These are phyloP conservation scores for Tolypeutes matacus DNA, from an alignment of 2,797 vertebrate species.

Conservation along the genomic window DNA sequence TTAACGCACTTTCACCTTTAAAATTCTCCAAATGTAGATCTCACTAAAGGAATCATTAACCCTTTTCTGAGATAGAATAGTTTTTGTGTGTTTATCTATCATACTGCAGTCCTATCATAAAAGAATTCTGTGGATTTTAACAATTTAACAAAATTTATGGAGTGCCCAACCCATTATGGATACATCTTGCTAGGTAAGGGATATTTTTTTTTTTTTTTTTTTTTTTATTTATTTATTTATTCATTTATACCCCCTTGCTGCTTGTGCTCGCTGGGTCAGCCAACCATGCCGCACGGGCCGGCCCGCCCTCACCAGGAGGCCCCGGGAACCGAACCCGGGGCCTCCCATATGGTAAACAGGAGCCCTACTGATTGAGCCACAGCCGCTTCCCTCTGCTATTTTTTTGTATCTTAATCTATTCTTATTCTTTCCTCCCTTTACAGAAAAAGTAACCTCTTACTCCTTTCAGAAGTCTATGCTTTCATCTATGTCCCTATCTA, in stretches of 20 bases:
- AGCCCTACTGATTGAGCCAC: too few relatives aligned
- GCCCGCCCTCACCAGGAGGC: too few relatives aligned
- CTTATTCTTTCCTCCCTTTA: not conserved
- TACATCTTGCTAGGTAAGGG: not conserved
- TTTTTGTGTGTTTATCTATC: not conserved
- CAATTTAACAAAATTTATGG: not conserved
- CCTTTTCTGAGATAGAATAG: not conserved
- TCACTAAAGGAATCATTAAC: not conserved
- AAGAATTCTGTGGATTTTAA: not conserved
- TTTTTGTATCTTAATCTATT: not conserved
- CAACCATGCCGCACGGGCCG: too few relatives aligned
- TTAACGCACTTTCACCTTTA: not conserved
- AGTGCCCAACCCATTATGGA: not conserved
- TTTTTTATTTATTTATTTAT: too few relatives aligned
- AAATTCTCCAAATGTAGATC: constrained; percentile 8
- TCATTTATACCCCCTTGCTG: too few relatives aligned
- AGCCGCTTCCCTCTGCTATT: not conserved
- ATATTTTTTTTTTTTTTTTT: not conserved
- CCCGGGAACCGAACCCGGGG: too few relatives aligned
- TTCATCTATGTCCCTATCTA: not conserved
- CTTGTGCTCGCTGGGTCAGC: too few relatives aligned
- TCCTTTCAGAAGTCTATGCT: constrained; percentile 24
- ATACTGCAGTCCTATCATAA: not conserved
- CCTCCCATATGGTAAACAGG: too few relatives aligned
- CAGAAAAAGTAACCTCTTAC: not conserved